Evolutionary conservation across 2,797 vertebrate species (phyloP).

Genomic region (Artibeus jamaicensis): DNA sequence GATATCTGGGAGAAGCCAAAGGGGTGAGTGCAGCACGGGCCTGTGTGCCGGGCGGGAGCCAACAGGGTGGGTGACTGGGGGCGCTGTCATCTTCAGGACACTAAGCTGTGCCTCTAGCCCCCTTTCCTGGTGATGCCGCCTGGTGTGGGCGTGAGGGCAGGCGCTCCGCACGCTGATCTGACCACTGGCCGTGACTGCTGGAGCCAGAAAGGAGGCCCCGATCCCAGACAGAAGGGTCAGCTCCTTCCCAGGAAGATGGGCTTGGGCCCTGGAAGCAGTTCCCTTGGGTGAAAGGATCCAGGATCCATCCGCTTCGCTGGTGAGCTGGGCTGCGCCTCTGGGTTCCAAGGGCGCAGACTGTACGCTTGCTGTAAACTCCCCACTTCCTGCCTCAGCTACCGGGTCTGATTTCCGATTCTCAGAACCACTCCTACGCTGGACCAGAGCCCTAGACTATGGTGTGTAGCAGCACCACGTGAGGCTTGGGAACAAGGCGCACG

Average conservation of each 20-base stretch:
- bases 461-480: fast-evolving
- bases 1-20: neutral
- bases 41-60: neutral
- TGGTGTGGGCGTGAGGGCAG: neutral
- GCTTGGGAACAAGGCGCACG: neutral
- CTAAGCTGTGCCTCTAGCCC: neutral
- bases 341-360: neutral
- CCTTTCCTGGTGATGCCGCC: neutral
- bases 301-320: neutral
- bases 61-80: neutral
- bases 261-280: neutral
- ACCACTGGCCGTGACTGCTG: no score
- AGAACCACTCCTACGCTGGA: no score
- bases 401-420: neutral
- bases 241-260: neutral
- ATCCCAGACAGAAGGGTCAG: neutral
- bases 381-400: neutral
- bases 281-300: neutral
- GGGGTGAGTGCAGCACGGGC: neutral
- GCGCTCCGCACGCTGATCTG: neutral
- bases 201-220: neutral
- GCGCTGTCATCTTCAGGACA: fast-evolving
- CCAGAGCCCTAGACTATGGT: neutral
- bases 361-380: no score
- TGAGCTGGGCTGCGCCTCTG: neutral